Evolutionary conservation across 2,888 invertebrate species (phyloP), one percentile per base, ranked within the genome.

Genomic region (Callinectes sapidus): DNA sequence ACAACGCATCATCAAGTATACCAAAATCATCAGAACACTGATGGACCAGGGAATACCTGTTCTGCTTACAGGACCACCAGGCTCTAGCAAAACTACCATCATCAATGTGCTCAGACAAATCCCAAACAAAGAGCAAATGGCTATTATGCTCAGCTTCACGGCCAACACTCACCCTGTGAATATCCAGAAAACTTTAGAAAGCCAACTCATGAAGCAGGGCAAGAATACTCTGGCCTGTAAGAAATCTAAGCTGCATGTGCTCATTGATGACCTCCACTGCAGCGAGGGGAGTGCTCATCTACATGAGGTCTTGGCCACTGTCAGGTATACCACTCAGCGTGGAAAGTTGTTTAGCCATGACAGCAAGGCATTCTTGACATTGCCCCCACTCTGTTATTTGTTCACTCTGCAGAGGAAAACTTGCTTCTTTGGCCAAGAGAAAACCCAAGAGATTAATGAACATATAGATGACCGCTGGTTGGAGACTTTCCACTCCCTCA

Each of bases 201-300:
- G 88, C 10, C 87, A 89, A n/a, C 90, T 91, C n/a, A 90, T 89
- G 48, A 90, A 93, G 32, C 92, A 93, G 42, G 92, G 92, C 16
- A 91, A 91, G 18, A 71, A 89, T 66, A 39, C 91, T 3, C 91
- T 93, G 14, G 90, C 92, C 1, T 88, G 92, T 66, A 93, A 85
- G 61, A 93, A 86, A 66, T 66, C 91, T 42, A 93, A 89, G 48
- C 61, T 93, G 14, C 92, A 93, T 35, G 32, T 93, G 48, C 54
- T 94, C 13, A 90, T 94, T 32, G 94, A 94, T 90, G 92, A 94
- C 55, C 92, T 94, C 87, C 89, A 94, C 32, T 94, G 94, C 87
- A 91, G 89, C 28, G 91, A 91, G 66, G 89, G 89, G 16, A 91
- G 89, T 14, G 35, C 23, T 5, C 87, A 92, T n/a, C 39, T 94